Percentiles rank a stretch among this genome's conserved stretches.
Evolutionary conservation across 2,888 invertebrate species (phyloP).

Genomic region (Eupithecia pulchellata): DNA sequence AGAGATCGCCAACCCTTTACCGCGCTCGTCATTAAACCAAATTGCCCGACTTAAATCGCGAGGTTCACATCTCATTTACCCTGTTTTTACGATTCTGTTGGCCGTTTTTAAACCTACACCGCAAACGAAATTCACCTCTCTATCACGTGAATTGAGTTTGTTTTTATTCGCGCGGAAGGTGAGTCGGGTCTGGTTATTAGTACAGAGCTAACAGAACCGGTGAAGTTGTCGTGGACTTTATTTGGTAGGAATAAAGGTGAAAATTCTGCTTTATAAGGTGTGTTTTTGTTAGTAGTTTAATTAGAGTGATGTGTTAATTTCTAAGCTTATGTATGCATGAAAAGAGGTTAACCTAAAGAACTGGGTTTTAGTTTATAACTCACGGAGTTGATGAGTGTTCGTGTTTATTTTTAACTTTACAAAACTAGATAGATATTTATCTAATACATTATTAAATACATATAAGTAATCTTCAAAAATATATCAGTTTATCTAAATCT

Average conservation of each 20-base stretch:
- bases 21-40: conserved; percentile 62
- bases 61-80: conserved; percentile 75
- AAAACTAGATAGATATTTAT: not conserved
- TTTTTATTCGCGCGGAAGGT: conserved; percentile 24
- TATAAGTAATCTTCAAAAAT: too few species aligned
- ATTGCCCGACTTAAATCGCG: conserved; percentile 71
- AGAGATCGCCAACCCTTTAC: conserved; percentile 42
- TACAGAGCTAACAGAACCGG: conserved; percentile 22
- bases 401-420: not conserved
- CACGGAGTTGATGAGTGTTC: not conserved
- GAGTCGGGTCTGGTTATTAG: conserved; percentile 32
- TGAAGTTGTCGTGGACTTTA: conserved; percentile 30
- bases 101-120: conserved; percentile 45
- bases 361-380: not conserved
- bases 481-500: too few species aligned
- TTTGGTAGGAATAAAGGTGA: conserved; percentile 23
- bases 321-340: conserved; percentile 14
- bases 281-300: conserved; percentile 28
- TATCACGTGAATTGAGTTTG: conserved; percentile 8
- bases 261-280: conserved; percentile 25
- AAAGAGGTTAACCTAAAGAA: conserved; percentile 12
- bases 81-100: conserved; percentile 64
- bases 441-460: too few species aligned
- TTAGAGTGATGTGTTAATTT: conserved; percentile 20
- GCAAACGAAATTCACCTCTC: conserved; percentile 28